Percentiles rank a stretch among this genome's conserved stretches.
Conservation (phyloP, 2,888 invertebrate species). For the Bhutanitis thaidina region DNA sequence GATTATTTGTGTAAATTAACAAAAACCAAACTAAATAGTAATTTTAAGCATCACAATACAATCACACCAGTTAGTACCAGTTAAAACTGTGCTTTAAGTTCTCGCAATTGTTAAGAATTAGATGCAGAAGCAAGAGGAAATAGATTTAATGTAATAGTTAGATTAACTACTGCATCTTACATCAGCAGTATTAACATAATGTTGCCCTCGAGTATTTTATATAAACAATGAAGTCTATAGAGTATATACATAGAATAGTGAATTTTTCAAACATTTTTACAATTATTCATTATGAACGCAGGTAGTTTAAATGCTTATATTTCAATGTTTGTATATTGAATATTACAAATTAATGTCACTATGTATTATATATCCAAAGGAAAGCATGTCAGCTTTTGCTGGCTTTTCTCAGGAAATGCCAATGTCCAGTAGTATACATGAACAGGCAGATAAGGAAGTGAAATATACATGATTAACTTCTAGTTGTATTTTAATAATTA, state of each 20-base stretch:
- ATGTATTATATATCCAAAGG: too few species aligned
- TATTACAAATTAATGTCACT: not conserved
- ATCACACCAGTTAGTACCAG: constrained; percentile 49
- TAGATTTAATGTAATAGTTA: constrained; percentile 12
- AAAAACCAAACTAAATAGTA: constrained; percentile 33
- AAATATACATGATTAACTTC: too few species aligned
- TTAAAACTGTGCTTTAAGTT: constrained; percentile 16
- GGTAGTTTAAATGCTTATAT: constrained; percentile 7
- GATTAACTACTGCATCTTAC: constrained; percentile 45
- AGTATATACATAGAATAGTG: constrained; percentile 16
- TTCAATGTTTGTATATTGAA: constrained; percentile 4
- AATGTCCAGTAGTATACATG: too few species aligned
- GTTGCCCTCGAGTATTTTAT: constrained; percentile 38
- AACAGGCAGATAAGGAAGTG: too few species aligned
- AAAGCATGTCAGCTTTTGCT: too few species aligned
- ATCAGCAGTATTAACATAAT: constrained; percentile 51
- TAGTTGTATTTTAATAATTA: too few species aligned
- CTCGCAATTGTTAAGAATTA: constrained; percentile 19
- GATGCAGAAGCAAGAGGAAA: not conserved
- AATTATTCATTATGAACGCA: constrained; percentile 1
- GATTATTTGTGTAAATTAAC: constrained; percentile 27
- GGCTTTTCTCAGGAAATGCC: too few species aligned
- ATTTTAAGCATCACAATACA: constrained; percentile 57
- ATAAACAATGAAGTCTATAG: constrained; percentile 42
- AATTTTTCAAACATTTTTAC: constrained; percentile 22